These are phyloP conservation scores for Porites divaricata DNA, from an alignment of 92 coral and sea anemone species.

Conservation along the genomic window DNA sequence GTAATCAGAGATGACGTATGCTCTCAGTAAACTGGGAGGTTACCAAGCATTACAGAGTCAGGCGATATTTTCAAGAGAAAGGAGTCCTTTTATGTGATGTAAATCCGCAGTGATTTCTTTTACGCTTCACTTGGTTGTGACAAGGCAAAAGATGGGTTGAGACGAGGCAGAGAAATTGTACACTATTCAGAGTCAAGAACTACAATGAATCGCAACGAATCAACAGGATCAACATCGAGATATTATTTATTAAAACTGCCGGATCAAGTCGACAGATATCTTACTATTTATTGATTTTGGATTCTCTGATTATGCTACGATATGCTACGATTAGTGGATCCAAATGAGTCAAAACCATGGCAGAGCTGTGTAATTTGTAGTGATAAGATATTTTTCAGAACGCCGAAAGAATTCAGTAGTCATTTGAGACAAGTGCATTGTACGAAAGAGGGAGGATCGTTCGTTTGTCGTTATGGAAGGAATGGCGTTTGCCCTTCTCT, in stretches of 20 bases:
- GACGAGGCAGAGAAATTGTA: neutral
- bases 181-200: neutral
- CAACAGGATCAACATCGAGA: constrained; percentile 45
- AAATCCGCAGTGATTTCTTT: neutral
- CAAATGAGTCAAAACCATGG: constrained; percentile 92
- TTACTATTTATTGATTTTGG: constrained; percentile 2
- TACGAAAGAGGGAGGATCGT: constrained; percentile 96
- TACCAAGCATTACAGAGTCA: constrained; percentile 11
- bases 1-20: constrained; percentile 15
- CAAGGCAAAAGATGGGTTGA: constrained; percentile 16
- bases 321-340: constrained; percentile 83
- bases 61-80: neutral
- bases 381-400: constrained; percentile 83
- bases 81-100: neutral
- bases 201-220: constrained; percentile 52
- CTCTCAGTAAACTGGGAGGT: neutral
- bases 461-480: constrained; percentile 96
- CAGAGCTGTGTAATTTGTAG: constrained; percentile 90
- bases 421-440: constrained; percentile 94
- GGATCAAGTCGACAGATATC: constrained; percentile 1
- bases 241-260: constrained; percentile 70
- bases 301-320: constrained; percentile 62
- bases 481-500: constrained; percentile 99
- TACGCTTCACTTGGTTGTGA: neutral
- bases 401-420: constrained; percentile 88